These are phyloP conservation scores for Drosophila infuscata DNA, from an alignment of 2,888 invertebrate species.

Conservation along the genomic window DNA sequence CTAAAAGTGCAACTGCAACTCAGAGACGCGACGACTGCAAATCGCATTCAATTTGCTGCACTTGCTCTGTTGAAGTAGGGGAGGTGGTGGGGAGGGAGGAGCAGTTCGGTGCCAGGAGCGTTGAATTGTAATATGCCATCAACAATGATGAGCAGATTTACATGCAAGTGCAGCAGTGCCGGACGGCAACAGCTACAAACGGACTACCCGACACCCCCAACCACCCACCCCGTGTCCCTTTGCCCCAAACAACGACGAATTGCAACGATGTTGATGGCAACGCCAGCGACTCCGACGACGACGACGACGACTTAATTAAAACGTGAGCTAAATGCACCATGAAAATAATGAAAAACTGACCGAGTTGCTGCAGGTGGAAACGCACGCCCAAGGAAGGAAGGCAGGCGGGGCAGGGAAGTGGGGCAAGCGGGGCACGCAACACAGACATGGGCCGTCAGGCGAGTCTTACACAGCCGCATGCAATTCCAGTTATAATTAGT, in stretches of 20 bases:
- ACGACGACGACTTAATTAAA: constrained; percentile 80
- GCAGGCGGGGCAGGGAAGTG: background rate
- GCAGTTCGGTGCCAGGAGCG: constrained; percentile 40
- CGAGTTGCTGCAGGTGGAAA: constrained; percentile 64
- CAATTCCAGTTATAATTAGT: constrained; percentile 80
- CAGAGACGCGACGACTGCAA: constrained; percentile 78
- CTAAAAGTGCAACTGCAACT: constrained; percentile 55
- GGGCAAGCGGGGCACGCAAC: constrained; percentile 9
- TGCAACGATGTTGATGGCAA: constrained; percentile 28
- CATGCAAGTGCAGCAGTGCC: constrained; percentile 76
- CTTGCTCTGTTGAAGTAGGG: constrained; percentile 1
- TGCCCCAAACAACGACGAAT: constrained; percentile 27
- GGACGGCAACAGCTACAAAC: constrained; percentile 29
- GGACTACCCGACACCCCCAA: constrained; percentile 12
- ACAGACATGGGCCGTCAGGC: constrained; percentile 22
- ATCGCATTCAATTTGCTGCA: constrained; percentile 79
- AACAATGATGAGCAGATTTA: constrained; percentile 83
- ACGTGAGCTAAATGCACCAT: constrained; percentile 80
- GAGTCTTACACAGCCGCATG: constrained; percentile 43
- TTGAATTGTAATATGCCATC: constrained; percentile 80
- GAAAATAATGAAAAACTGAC: constrained; percentile 81
- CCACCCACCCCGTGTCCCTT: background rate
- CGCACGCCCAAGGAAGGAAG: constrained; percentile 36
- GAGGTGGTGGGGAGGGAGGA: background rate
- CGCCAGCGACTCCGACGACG: constrained; percentile 48